Evolutionary conservation across 2,113 vertebrate genomes (phyloP).

Genomic region (Sorex fumeus): DNA sequence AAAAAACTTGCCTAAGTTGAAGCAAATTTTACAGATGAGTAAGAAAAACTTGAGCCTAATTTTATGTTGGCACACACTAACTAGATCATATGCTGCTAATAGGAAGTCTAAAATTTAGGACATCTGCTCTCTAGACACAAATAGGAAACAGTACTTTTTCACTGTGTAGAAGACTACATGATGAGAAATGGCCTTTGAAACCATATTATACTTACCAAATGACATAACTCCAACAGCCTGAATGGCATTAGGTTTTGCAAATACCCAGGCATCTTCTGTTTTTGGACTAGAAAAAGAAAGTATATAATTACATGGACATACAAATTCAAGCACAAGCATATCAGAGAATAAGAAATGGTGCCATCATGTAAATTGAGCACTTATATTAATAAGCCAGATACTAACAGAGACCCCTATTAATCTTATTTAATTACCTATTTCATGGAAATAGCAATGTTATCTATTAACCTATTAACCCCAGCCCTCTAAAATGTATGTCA

Average conservation of each 20-base stretch:
- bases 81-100: constrained; percentile 23
- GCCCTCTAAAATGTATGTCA: constrained; percentile 1
- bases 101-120: constrained; percentile 49
- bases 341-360: constrained; percentile 35
- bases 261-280: constrained; percentile 94
- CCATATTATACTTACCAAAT: constrained; percentile 92
- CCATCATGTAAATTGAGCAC: background rate
- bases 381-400: background rate
- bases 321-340: background rate
- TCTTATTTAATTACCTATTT: constrained; percentile 43
- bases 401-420: background rate
- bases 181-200: constrained; percentile 31
- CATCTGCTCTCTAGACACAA: constrained; percentile 9
- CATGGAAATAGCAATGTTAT: background rate
- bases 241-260: constrained; percentile 94
- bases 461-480: background rate
- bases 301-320: constrained; percentile 66
- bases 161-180: background rate
- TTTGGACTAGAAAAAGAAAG: constrained; percentile 89
- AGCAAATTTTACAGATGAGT: constrained; percentile 65
- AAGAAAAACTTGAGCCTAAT: constrained; percentile 38
- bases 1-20: constrained; percentile 48
- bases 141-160: constrained; percentile 33
- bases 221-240: constrained; percentile 97
- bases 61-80: constrained; percentile 46